A percentile compares a stretch with the other conserved stretches of the same genome.
phyloP scores from a whole-genome alignment of 2,888 invertebrate genomes.

The Lathronympha strigana region DNA sequence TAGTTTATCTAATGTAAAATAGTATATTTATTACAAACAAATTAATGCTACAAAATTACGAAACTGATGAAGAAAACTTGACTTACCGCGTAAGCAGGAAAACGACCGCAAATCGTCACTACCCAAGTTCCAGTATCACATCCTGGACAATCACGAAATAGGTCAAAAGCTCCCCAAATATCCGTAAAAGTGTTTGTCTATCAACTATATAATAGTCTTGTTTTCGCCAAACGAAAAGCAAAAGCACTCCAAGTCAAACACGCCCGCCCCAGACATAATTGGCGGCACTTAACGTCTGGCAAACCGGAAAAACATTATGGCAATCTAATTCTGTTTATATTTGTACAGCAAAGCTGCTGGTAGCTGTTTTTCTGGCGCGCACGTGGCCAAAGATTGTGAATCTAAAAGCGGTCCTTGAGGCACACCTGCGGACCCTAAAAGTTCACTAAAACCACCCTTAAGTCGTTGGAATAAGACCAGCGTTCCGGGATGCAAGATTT shows the following conservation, averaged over 20 bases:
- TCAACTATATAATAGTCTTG: not conserved
- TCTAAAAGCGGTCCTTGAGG: conserved; percentile 78
- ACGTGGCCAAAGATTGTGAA: conserved; percentile 78
- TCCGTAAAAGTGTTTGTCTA: conserved; percentile 1
- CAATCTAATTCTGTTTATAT: conserved; percentile 79
- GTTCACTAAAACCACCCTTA: conserved; percentile 44
- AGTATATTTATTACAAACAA: too few relatives aligned
- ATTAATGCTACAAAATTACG: too few relatives aligned
- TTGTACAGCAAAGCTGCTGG: conserved; percentile 73
- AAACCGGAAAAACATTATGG: conserved; percentile 82
- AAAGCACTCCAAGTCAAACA: conserved; percentile 30
- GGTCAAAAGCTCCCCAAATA: conserved; percentile 5
- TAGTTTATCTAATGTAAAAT: too few relatives aligned
- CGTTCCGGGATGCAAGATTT: conserved; percentile 54
- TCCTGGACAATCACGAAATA: not conserved
- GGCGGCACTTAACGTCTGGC: conserved; percentile 68
- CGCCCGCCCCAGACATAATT: conserved; percentile 49
- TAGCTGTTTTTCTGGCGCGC: conserved; percentile 79
- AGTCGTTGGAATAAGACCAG: conserved; percentile 50
- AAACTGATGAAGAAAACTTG: too few relatives aligned
- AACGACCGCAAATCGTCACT: not conserved
- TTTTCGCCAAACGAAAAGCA: conserved; percentile 16
- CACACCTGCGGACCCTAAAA: conserved; percentile 76
- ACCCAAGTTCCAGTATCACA: not conserved
- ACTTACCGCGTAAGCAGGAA: too few relatives aligned